Percentiles rank a stretch among this genome's conserved stretches.
These are phyloP conservation scores for Galerucella pusilla DNA, from an alignment of 2,888 invertebrate genomes.

Conservation along the genomic window DNA sequence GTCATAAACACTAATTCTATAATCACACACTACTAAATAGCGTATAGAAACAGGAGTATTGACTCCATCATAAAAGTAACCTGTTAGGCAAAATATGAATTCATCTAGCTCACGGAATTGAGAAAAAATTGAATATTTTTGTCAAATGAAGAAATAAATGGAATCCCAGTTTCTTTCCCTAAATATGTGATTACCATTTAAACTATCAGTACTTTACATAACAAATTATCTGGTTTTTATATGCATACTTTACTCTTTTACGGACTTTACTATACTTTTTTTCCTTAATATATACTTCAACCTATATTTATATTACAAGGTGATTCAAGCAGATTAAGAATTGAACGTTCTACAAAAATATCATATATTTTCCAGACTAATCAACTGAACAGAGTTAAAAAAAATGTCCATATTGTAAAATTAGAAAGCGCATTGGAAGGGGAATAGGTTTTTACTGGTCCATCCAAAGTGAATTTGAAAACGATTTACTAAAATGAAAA, in stretches of 20 bases:
- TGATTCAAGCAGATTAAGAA: conserved; percentile 4
- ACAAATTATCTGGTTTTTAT: conserved; percentile 39
- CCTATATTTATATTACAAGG: not conserved
- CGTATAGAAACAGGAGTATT: too few relatives aligned
- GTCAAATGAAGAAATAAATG: not conserved
- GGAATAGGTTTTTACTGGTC: too few relatives aligned
- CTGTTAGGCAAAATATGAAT: too few relatives aligned
- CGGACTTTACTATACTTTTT: not conserved
- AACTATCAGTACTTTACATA: conserved; percentile 54
- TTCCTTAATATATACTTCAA: conserved; percentile 12
- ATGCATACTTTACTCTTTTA: conserved; percentile 10
- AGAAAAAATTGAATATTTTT: not conserved
- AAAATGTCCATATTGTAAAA: not conserved
- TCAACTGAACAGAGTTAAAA: not conserved
- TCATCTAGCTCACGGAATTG: too few relatives aligned
- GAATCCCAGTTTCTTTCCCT: not conserved
- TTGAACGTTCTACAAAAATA: conserved; percentile 12
- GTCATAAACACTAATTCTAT: too few relatives aligned
- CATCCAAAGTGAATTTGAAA: too few relatives aligned
- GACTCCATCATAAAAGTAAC: too few relatives aligned
- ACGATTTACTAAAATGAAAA: too few relatives aligned
- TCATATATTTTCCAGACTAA: not conserved
- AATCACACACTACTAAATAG: too few relatives aligned
- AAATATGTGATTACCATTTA: conserved; percentile 44
- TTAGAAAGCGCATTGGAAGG: too few relatives aligned